Evolutionary conservation across 2,113 vertebrate species (phyloP).

Genomic region (Malurus cyaneus): DNA sequence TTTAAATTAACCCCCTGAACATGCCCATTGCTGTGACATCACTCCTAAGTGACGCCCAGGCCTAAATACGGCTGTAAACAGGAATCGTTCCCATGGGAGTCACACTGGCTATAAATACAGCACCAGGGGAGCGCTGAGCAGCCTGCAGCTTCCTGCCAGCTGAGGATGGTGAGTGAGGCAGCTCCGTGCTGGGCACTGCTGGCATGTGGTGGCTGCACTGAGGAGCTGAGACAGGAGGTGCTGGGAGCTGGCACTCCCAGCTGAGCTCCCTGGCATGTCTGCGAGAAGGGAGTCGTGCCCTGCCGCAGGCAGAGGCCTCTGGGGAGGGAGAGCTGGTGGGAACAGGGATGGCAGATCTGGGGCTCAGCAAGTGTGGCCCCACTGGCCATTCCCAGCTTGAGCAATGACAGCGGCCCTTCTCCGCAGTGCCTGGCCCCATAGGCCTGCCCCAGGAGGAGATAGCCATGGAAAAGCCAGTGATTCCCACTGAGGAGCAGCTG

Average conservation of each 20-base stretch:
- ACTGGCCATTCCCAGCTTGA: background rate
- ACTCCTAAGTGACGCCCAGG: slow-evolving; percentile 26
- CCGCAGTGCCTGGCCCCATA: background rate
- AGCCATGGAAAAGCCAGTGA: slow-evolving; percentile 49
- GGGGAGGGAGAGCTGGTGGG: background rate
- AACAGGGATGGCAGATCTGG: background rate
- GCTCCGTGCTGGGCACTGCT: background rate
- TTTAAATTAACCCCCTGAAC: slow-evolving; percentile 13
- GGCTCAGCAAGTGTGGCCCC: background rate
- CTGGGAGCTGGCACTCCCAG: background rate
- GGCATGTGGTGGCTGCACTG: rapidly evolving
- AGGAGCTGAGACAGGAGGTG: background rate
- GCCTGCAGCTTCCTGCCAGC: slow-evolving; percentile 4
- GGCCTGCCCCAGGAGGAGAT: slow-evolving; percentile 26
- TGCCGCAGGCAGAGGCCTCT: background rate
- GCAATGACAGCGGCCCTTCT: background rate
- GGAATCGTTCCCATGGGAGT: background rate
- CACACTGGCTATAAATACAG: slow-evolving; percentile 43
- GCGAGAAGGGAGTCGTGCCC: background rate
- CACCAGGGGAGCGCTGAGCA: background rate
- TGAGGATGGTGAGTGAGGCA: slow-evolving; percentile 53
- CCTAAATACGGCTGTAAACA: slow-evolving; percentile 45
- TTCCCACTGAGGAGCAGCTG: slow-evolving; percentile 75
- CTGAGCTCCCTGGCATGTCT: background rate
- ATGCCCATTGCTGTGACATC: background rate